A percentile compares a stretch with the other conserved stretches of the same genome.
Evolutionary conservation across 2,113 vertebrate species (phyloP).

Genomic region (Rhombomys opimus): DNA sequence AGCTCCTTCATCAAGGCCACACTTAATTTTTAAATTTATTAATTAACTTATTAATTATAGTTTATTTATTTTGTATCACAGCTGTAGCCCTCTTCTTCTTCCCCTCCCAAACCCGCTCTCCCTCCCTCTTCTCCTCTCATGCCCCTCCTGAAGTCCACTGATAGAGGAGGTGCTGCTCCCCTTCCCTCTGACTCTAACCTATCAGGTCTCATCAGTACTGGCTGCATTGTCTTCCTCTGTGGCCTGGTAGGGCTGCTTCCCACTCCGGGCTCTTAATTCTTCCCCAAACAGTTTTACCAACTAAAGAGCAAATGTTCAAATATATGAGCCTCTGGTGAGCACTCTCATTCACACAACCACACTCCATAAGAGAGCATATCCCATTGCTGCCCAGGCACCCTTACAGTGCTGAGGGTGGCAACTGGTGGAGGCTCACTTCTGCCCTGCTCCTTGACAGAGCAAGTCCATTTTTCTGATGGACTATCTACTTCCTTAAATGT

Average conservation of each 20-base stretch:
- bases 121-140: no score
- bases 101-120: no score
- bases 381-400: no score
- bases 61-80: no score
- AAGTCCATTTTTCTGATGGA: not conserved
- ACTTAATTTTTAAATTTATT: not conserved
- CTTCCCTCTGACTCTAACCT: no score
- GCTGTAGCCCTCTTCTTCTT: no score
- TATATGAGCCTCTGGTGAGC: not conserved
- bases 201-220: no score
- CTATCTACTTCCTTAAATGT: conserved; percentile 32
- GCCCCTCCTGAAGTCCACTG: no score
- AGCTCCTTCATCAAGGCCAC: not conserved
- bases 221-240: no score
- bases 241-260: no score
- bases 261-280: not conserved
- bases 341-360: not conserved
- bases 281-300: not conserved
- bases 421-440: not conserved
- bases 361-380: not conserved
- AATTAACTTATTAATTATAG: no score
- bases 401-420: not conserved
- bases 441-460: not conserved
- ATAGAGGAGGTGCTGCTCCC: no score
- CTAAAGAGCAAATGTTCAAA: not conserved